Conservation (phyloP, 2,888 invertebrate genomes). For the Drosophila sordidapex region DNA sequence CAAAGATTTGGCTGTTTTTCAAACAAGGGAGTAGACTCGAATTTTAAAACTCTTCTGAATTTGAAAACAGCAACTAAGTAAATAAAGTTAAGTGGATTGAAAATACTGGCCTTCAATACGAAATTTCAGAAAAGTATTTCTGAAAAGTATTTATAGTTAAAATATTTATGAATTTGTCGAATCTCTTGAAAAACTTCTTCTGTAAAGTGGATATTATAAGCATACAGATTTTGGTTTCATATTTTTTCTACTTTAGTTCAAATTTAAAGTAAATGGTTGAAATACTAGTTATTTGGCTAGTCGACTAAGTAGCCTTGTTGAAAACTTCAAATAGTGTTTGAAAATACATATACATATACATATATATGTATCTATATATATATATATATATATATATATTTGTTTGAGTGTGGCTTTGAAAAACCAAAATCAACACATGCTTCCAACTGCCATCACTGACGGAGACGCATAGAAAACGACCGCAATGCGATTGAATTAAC, state of each 20-base stretch:
- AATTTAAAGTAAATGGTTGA: neutral
- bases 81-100: neutral
- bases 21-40: neutral
- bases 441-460: slow-evolving; percentile 30
- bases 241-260: neutral
- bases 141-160: neutral
- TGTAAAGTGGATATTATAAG: too few relatives aligned
- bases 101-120: neutral
- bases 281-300: neutral
- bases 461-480: slow-evolving; percentile 65
- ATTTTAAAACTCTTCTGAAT: neutral
- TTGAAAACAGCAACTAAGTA: neutral
- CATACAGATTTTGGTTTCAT: neutral
- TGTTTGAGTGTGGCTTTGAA: slow-evolving; percentile 9
- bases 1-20: neutral
- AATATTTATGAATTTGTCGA: neutral
- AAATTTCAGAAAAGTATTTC: neutral
- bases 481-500: slow-evolving; percentile 77
- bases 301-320: too few relatives aligned
- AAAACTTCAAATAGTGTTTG: too few relatives aligned
- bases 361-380: neutral
- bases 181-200: too few relatives aligned
- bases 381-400: neutral
- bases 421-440: slow-evolving; percentile 57
- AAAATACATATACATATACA: neutral